phyloP scores from a whole-genome alignment of 2,113 vertebrate genomes.

The Anoplopoma fimbria region DNA sequence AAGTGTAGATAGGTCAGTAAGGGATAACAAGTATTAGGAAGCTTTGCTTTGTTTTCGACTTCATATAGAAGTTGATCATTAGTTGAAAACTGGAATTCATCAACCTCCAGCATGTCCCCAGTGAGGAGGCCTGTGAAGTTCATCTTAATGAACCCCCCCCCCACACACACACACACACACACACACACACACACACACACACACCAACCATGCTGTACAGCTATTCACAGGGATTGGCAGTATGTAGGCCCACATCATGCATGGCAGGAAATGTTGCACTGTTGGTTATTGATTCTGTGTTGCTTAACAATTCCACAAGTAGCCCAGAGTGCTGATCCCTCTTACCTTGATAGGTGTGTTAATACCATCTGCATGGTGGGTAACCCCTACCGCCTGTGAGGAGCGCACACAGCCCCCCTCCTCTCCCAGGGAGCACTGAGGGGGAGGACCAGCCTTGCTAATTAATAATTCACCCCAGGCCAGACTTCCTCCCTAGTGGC shows the following conservation, averaged over 20 bases:
- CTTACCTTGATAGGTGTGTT: conserved; percentile 83
- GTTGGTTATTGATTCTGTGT: conserved; percentile 77
- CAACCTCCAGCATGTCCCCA: conserved; percentile 73
- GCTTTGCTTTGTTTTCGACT: conserved; percentile 73
- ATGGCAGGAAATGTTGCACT: conserved; percentile 61
- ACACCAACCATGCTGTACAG: conserved; percentile 25
- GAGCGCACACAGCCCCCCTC: conserved; percentile 34
- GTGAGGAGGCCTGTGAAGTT: conserved; percentile 77
- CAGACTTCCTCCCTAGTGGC: conserved; percentile 74
- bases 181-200: not conserved
- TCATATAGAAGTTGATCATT: conserved; percentile 81
- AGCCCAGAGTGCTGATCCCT: conserved; percentile 76
- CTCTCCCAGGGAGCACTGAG: conserved; percentile 69
- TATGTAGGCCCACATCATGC: conserved; percentile 63
- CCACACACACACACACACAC: not conserved
- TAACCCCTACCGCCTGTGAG: conserved; percentile 65
- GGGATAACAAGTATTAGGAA: conserved; percentile 73
- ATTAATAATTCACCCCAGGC: conserved; percentile 87
- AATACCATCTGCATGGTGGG: conserved; percentile 76
- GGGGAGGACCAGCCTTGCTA: conserved; percentile 79
- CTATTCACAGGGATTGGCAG: conserved; percentile 48
- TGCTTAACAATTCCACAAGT: conserved; percentile 76
- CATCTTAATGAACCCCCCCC: conserved; percentile 72
- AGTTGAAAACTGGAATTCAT: conserved; percentile 80
- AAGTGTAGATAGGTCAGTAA: conserved; percentile 75